These are phyloP conservation scores for Psittacula cyanocephala DNA, from an alignment of 2,113 vertebrate genomes.

Conservation along the genomic window DNA sequence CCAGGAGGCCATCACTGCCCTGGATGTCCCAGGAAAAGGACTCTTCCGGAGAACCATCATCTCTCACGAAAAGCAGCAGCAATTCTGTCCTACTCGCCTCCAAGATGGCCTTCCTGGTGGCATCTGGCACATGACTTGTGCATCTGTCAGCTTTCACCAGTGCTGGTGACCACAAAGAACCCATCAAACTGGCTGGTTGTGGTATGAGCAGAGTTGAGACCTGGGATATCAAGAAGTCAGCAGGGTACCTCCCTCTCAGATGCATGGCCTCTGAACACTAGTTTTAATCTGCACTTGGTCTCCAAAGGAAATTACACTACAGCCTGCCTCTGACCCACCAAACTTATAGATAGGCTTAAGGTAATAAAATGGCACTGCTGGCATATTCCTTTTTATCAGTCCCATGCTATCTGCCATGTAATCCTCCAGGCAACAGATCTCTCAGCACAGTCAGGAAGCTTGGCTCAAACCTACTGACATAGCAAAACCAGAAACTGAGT, in stretches of 20 bases:
- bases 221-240: neutral
- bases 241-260: neutral
- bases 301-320: neutral
- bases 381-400: neutral
- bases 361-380: neutral
- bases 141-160: neutral
- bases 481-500: neutral
- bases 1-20: neutral
- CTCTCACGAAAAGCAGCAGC: neutral
- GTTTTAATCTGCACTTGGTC: neutral
- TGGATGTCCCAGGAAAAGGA: neutral
- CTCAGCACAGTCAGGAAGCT: neutral
- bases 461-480: neutral
- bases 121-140: fast-evolving
- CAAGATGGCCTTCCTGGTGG: neutral
- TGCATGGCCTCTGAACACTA: neutral
- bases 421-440: neutral
- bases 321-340: neutral
- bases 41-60: neutral
- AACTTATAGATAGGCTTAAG: neutral
- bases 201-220: neutral
- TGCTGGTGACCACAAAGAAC: neutral
- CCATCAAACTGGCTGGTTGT: neutral
- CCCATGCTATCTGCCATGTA: neutral
- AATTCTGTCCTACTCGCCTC: neutral